Evolutionary conservation across 2,888 invertebrate genomes (phyloP), one percentile per base, ranked within the genome.

Genomic region (Ischnus inquisitorius): DNA sequence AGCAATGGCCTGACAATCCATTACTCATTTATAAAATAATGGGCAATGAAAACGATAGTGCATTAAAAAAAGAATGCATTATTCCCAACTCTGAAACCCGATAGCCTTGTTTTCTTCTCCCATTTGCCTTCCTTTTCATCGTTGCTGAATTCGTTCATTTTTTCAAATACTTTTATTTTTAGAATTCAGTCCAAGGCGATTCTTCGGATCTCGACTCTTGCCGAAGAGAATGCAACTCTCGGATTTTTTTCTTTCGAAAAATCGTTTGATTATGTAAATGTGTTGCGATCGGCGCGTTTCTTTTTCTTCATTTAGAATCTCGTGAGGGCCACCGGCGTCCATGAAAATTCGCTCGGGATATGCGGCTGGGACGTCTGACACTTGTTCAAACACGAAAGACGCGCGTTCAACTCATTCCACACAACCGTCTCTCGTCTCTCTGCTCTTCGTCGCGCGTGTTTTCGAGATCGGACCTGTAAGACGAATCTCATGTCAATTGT

Each of bases 81-180:
- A n/a, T n/a, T n/a, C n/a, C n/a, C n/a, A n/a, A n/a, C n/a, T n/a
- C n/a, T n/a, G n/a, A n/a, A n/a, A n/a, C n/a, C 54, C 57, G 77
- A 77, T 77, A 82, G 67, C 72, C 77, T 77, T 67, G 72, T 72
- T 77, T 60, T 67, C 71, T 77, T 43, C 57, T 34, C 16, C n/a
- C 48, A 48, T 54, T 54, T 54, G 8, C 19, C 12, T 54, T 54
- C 19, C 10, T 10, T 54, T 22, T 4, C 19, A 19, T 12, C 16
- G 6, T 51, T 19, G 51, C 6, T 46, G 8, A n/a, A 14, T 48
- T 5, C 8, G n/a, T 14, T 28, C 25, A 4, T 57, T 19, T n/a
- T 57, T 57, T 12, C 3, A 43, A 25, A 72, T 39, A 16, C 22
- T 43, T 60, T 46, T 60, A 60, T 72, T 54, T 72, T 41, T 22